Conservation (phyloP, 2,113 vertebrate species). For the Nansenia antarctica region DNA sequence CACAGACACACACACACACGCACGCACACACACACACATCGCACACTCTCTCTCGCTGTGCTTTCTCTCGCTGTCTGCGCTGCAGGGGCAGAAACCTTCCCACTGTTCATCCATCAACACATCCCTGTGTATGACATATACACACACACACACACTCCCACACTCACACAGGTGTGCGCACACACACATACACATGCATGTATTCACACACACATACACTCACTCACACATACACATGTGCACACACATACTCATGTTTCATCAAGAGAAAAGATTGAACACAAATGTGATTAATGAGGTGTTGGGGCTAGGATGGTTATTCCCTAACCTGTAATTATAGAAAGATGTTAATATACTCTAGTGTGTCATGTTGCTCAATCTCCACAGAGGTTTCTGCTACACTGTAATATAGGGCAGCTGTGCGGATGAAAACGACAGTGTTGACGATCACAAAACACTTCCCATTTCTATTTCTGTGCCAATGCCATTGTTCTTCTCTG, state of each 20-base stretch:
- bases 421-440: no score
- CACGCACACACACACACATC: no score
- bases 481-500: no score
- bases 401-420: no score
- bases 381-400: background rate
- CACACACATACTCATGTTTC: background rate
- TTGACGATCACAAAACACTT: background rate
- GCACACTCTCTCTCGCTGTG: background rate
- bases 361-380: slow-evolving; percentile 10
- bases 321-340: slow-evolving; percentile 34
- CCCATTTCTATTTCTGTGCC: background rate
- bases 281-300: slow-evolving; percentile 29
- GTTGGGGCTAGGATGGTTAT: slow-evolving; percentile 26
- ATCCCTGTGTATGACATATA: background rate
- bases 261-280: slow-evolving; percentile 31
- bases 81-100: background rate
- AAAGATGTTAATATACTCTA: slow-evolving; percentile 21
- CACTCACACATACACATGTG: background rate
- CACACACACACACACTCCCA: background rate
- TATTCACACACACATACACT: no score
- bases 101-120: background rate
- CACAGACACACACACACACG: no score
- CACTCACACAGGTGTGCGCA: no score
- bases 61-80: background rate
- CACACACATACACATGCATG: background rate